phyloP scores from a whole-genome alignment of 2,113 vertebrate species.

The Accipiter cooperii region DNA sequence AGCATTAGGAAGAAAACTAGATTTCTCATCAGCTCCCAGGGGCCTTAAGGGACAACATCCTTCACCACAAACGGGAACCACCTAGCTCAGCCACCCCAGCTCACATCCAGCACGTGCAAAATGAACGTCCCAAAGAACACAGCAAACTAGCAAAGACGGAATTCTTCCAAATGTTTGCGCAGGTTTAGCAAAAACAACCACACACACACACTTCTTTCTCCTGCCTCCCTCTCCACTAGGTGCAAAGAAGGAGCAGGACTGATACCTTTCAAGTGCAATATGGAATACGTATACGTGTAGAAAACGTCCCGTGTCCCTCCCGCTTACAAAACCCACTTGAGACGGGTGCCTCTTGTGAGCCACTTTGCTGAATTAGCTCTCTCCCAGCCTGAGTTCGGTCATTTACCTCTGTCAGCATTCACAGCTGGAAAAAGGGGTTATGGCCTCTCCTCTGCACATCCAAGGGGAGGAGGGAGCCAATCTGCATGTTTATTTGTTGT shows the following conservation, averaged over 20 bases:
- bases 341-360: neutral
- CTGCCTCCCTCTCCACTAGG: neutral
- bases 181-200: neutral
- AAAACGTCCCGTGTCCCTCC: neutral
- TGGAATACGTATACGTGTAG: rapidly evolving
- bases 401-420: neutral
- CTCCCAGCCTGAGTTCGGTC: neutral
- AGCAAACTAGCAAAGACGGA: neutral
- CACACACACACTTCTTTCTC: neutral
- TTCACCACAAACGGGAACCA: neutral
- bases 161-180: neutral
- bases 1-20: neutral
- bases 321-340: neutral
- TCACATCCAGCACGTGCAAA: rapidly evolving
- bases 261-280: neutral
- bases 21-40: neutral
- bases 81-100: neutral
- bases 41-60: neutral
- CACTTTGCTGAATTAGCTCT: neutral
- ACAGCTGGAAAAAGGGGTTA: slow-evolving; percentile 20
- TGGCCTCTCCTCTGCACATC: neutral
- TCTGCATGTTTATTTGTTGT: slow-evolving; percentile 2
- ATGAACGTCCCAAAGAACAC: rapidly evolving
- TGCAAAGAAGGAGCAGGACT: neutral
- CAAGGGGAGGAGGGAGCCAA: neutral